Evolutionary conservation across 2,888 invertebrate species (phyloP).

Genomic region (Rhamnusium bicolor): DNA sequence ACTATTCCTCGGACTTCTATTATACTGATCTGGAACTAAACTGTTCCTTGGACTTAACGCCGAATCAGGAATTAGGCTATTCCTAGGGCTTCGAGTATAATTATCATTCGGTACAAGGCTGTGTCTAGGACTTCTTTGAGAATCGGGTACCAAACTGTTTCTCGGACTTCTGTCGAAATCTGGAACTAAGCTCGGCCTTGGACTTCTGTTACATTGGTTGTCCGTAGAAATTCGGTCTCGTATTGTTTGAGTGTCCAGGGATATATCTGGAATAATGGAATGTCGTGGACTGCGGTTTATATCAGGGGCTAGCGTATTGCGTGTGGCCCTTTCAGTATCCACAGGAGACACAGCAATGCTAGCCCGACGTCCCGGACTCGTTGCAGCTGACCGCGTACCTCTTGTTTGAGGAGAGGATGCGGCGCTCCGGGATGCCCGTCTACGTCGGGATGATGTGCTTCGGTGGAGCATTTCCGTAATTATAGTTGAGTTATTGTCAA

Average conservation of each 20-base stretch:
- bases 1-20: slow-evolving; percentile 75
- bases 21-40: slow-evolving; percentile 71
- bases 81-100: slow-evolving; percentile 76
- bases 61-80: slow-evolving; percentile 66
- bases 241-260: slow-evolving; percentile 67
- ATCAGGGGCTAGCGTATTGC: slow-evolving; percentile 66
- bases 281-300: slow-evolving; percentile 71
- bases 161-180: slow-evolving; percentile 73
- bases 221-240: slow-evolving; percentile 59
- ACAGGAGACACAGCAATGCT: slow-evolving; percentile 70
- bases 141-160: slow-evolving; percentile 75
- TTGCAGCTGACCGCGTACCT: slow-evolving; percentile 71
- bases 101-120: slow-evolving; percentile 77
- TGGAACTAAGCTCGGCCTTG: slow-evolving; percentile 74
- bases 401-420: slow-evolving; percentile 78
- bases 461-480: slow-evolving; percentile 76
- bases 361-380: slow-evolving; percentile 68
- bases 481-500: background rate
- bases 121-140: slow-evolving; percentile 71
- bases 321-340: slow-evolving; percentile 56
- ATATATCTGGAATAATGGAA: slow-evolving; percentile 68
- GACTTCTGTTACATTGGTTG: slow-evolving; percentile 69
- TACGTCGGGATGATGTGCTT: slow-evolving; percentile 77
- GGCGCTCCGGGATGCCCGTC: slow-evolving; percentile 79
- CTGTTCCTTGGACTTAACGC: slow-evolving; percentile 73